Conservation (phyloP, 2,888 invertebrate species). For the Silvanus unidentatus region DNA sequence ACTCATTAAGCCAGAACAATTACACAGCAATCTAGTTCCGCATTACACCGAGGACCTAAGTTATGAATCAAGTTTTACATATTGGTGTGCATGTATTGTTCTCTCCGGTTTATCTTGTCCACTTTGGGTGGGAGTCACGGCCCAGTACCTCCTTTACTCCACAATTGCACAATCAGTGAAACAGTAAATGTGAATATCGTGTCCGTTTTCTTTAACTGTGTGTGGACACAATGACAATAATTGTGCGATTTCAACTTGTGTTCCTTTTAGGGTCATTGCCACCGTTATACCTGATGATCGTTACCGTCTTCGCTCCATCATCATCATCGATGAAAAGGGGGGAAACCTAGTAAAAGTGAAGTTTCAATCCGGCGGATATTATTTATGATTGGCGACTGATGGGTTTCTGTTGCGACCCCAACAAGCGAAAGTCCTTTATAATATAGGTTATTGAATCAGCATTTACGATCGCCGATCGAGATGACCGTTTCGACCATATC, state of each 20-base stretch:
- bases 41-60: constrained; percentile 27
- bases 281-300: neutral
- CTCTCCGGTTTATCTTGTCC: constrained; percentile 27
- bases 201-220: constrained; percentile 18
- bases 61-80: constrained; percentile 39
- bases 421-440: no score
- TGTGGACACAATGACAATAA: neutral
- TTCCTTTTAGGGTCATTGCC: constrained; percentile 3
- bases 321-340: no score
- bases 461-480: constrained; percentile 40
- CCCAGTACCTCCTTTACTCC: constrained; percentile 22
- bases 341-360: no score
- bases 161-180: constrained; percentile 28
- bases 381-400: no score
- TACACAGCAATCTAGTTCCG: constrained; percentile 20
- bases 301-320: no score
- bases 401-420: no score
- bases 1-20: neutral
- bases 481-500: constrained; percentile 42
- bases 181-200: constrained; percentile 38
- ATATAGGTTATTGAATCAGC: constrained; percentile 46
- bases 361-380: no score
- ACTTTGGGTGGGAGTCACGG: constrained; percentile 21
- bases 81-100: constrained; percentile 32
- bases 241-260: neutral